Conservation (phyloP, 2,888 invertebrate species). For the Nemurella pictetii region DNA sequence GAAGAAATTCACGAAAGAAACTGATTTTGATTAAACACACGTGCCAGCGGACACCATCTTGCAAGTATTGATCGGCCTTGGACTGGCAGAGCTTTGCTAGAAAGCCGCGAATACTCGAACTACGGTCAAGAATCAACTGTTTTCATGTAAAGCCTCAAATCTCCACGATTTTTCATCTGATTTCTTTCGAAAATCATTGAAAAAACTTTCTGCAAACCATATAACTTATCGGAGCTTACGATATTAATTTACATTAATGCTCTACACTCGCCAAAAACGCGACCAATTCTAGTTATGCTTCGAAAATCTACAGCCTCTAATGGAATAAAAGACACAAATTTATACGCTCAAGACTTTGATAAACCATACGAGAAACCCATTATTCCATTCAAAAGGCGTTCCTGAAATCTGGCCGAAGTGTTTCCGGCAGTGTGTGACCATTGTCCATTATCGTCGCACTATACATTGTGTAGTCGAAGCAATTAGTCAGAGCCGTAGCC, state of each 20-base stretch:
- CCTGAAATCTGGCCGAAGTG: conserved; percentile 4
- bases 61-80: neutral
- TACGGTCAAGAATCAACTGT: no score
- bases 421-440: neutral
- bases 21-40: neutral
- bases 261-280: no score
- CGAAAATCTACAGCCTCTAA: no score
- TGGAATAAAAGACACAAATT: neutral
- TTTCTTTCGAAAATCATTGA: no score
- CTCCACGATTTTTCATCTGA: no score
- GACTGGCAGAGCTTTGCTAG: no score
- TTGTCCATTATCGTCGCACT: conserved; percentile 12
- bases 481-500: conserved; percentile 12
- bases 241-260: no score
- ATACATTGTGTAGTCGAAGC: neutral
- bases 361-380: neutral
- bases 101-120: no score
- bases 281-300: no score
- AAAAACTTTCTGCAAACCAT: no score
- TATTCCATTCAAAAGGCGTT: neutral
- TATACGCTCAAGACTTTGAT: neutral
- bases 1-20: neutral
- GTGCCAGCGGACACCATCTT: neutral
- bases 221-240: no score
- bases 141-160: no score